Evolutionary conservation across 2,113 vertebrate genomes (phyloP).

Genomic region (Chloropsis cyanopogon): DNA sequence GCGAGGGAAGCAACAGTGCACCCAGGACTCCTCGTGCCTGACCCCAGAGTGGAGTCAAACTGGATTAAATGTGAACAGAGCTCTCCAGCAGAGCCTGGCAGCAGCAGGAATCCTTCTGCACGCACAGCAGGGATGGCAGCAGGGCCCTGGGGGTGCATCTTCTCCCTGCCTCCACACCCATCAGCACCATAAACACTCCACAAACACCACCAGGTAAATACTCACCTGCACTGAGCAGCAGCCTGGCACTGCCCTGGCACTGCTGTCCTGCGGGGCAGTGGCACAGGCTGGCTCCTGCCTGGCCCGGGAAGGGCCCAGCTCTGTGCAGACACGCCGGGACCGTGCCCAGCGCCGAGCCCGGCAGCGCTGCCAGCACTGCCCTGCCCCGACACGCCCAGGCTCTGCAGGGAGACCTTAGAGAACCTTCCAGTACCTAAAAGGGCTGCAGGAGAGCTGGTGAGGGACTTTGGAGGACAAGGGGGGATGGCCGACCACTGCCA

Average conservation of each 20-base stretch:
- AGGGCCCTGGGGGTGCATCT: rapidly evolving
- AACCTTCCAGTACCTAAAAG: not conserved
- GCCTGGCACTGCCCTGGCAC: not conserved
- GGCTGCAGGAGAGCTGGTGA: not conserved
- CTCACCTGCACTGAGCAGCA: rapidly evolving
- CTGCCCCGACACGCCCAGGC: not conserved
- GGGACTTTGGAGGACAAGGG: not conserved
- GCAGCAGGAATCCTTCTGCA: not conserved
- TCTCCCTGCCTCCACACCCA: not conserved
- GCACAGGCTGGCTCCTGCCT: not conserved
- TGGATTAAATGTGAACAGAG: not conserved
- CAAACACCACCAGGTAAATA: no score
- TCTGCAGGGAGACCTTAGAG: not conserved
- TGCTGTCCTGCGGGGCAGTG: rapidly evolving
- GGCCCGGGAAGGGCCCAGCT: rapidly evolving
- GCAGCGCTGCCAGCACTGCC: not conserved
- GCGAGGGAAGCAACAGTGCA: not conserved
- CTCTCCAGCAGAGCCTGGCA: not conserved
- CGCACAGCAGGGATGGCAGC: rapidly evolving
- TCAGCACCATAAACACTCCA: rapidly evolving
- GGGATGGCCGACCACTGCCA: not conserved
- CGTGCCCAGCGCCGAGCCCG: not conserved
- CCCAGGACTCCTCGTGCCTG: not conserved
- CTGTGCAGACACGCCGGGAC: not conserved
- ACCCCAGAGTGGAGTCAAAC: not conserved